Conservation (phyloP, 1,140 invertebrate genomes). For the Carposina sasakii region DNA sequence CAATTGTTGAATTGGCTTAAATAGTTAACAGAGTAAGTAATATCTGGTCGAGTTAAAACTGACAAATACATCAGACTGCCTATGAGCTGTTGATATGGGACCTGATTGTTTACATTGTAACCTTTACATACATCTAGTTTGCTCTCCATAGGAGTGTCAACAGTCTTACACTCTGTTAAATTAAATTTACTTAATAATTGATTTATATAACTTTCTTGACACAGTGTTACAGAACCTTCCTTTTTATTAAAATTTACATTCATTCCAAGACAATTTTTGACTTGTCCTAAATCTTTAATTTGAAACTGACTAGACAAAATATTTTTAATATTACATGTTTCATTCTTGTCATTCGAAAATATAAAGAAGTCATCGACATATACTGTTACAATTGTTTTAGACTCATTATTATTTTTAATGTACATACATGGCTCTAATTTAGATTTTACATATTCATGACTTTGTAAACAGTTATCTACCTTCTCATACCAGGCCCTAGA, state of each 20-base stretch:
- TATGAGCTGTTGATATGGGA: slow-evolving; percentile 6
- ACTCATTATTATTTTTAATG: slow-evolving; percentile 25
- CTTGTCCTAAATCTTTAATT: slow-evolving; percentile 1
- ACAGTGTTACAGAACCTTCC: not conserved
- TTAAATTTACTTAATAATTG: not conserved
- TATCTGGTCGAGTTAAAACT: slow-evolving; percentile 4
- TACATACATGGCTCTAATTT: slow-evolving; percentile 42
- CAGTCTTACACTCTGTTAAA: too few species aligned
- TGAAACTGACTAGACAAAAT: slow-evolving; percentile 24
- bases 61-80: slow-evolving; percentile 6
- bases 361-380: slow-evolving; percentile 54
- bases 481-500: slow-evolving; percentile 22
- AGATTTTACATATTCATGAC: slow-evolving; percentile 32
- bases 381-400: slow-evolving; percentile 31
- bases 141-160: not conserved
- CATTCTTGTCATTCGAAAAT: slow-evolving; percentile 31
- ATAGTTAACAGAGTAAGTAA: not conserved
- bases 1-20: slow-evolving; percentile 4
- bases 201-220: not conserved
- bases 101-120: not conserved
- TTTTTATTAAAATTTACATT: not conserved
- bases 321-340: slow-evolving; percentile 18
- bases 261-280: not conserved
- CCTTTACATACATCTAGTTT: not conserved
- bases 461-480: slow-evolving; percentile 22